Evolutionary conservation across 2,888 invertebrate genomes (phyloP), one percentile per base, ranked within the genome.

Genomic region (Galeruca laticollis): DNA sequence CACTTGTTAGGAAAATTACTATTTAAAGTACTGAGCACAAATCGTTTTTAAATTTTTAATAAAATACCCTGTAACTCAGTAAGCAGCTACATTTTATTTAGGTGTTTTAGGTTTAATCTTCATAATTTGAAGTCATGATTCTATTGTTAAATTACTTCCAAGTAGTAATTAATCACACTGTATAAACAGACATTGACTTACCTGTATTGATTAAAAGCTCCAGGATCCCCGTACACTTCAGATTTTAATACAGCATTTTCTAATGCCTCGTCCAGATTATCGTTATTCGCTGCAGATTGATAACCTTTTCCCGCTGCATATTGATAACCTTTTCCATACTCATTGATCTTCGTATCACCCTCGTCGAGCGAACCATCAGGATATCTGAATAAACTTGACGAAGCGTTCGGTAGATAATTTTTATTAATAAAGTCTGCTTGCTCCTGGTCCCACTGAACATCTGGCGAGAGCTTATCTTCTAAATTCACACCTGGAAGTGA

Each of bases 161-260:
- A n/a, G n/a, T n/a, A n/a, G n/a, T n/a, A n/a, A n/a, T n/a, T n/a
- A n/a, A n/a, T n/a, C n/a, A n/a, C n/a, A n/a, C n/a, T n/a, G n/a
- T n/a, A n/a, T n/a, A n/a, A n/a, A n/a, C n/a, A n/a, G n/a, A n/a
- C n/a, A n/a, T n/a, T n/a, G 11, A 62, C 66, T 64, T 43, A 86
- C 73, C 84, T 79, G 71, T 85, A 86, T 71, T 84, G 84, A 77
- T 84, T 85, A 21, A 89, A 86, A 8, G 88, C 87, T 26, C 88
- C 88, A 10, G 90, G 89, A 77, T 90, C 89, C 2, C 89, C 89
- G 73, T 90, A 90, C 71, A 89, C 77, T 79, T 90, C 90, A 10
- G 90, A 88, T 76, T 90, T 88, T 86, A 90, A 87, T 69, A 90
- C 88, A 54, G 90, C 88, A 78, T 90, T 90, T 79, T 90, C 89